These are phyloP conservation scores for Machimus atricapillus DNA, from an alignment of 2,888 invertebrate genomes.

Conservation along the genomic window DNA sequence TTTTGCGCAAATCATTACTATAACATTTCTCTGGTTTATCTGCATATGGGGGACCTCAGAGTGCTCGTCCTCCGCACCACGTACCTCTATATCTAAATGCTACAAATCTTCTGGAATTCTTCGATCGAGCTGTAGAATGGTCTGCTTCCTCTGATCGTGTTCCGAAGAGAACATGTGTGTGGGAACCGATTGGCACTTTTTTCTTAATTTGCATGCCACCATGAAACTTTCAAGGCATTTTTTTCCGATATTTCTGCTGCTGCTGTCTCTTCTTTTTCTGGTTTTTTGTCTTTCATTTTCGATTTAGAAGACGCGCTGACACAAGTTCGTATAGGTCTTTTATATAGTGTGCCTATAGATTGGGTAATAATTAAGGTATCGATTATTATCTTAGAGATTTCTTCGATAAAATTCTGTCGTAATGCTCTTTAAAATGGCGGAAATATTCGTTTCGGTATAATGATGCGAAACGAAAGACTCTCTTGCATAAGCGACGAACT, in stretches of 20 bases:
- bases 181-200: slow-evolving; percentile 8
- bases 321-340: neutral
- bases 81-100: neutral
- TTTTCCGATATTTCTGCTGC: neutral
- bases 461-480: neutral
- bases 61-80: neutral
- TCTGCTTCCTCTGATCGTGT: slow-evolving; percentile 2
- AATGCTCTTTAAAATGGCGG: neutral
- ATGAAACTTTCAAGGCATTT: slow-evolving; percentile 9
- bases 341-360: neutral
- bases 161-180: neutral
- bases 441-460: neutral
- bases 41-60: neutral
- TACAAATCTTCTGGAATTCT: slow-evolving; percentile 6
- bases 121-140: neutral
- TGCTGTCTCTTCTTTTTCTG: neutral
- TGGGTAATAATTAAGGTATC: neutral
- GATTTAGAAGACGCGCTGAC: neutral
- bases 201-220: slow-evolving; percentile 19
- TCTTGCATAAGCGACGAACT: neutral
- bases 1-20: neutral
- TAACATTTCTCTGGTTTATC: neutral
- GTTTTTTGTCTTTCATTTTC: neutral
- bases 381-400: neutral
- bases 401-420: neutral